Evolutionary conservation across 2,113 vertebrate species (phyloP).

Genomic region (Aldabrachelys gigantea): DNA sequence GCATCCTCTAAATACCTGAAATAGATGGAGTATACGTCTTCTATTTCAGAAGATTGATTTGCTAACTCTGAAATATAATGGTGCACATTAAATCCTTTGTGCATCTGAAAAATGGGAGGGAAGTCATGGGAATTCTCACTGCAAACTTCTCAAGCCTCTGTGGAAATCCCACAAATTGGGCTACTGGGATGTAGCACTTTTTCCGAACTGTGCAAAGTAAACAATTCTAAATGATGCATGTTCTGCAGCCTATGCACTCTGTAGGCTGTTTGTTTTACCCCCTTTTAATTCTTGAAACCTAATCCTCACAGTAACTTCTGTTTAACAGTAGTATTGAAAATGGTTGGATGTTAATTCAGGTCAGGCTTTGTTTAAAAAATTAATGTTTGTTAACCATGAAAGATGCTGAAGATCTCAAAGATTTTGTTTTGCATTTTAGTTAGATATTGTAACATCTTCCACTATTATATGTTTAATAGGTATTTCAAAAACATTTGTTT

Average conservation of each 20-base stretch:
- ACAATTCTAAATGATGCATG: slow-evolving; percentile 1
- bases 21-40: slow-evolving; percentile 63
- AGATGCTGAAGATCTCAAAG: background rate
- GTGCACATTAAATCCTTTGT: slow-evolving; percentile 59
- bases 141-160: slow-evolving; percentile 30
- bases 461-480: background rate
- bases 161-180: slow-evolving; percentile 37
- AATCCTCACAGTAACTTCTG: background rate
- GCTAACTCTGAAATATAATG: slow-evolving; percentile 46
- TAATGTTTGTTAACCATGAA: background rate
- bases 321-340: slow-evolving; percentile 10
- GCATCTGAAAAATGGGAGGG: background rate
- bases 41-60: slow-evolving; percentile 61
- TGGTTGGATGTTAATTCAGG: slow-evolving; percentile 16
- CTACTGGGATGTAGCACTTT: background rate
- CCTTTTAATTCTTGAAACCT: background rate
- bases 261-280: background rate
- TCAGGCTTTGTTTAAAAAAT: background rate
- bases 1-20: slow-evolving; percentile 70
- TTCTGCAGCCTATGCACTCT: background rate
- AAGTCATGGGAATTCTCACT: slow-evolving; percentile 29
- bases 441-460: background rate
- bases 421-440: background rate
- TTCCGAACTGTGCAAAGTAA: background rate
- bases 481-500: slow-evolving; percentile 4